Conservation (phyloP, 2,113 vertebrate species). For the Sitta europaea region DNA sequence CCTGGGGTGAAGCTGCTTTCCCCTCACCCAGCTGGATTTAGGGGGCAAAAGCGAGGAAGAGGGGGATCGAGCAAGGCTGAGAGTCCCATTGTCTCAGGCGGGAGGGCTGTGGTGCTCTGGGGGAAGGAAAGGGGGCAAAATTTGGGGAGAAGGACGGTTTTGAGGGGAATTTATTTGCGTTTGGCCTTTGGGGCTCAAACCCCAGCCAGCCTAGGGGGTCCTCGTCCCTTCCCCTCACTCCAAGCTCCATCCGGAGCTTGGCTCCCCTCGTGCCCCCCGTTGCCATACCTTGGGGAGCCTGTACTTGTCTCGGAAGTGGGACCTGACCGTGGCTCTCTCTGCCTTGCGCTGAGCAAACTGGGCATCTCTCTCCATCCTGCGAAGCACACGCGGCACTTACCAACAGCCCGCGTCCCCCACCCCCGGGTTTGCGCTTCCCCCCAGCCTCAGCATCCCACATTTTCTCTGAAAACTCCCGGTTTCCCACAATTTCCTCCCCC, state of each 20-base stretch:
- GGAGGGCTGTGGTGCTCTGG: accelerated
- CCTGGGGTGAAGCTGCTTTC: neutral
- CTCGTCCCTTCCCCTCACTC: neutral
- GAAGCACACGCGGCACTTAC: neutral
- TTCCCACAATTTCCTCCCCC: neutral
- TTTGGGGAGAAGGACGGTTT: neutral
- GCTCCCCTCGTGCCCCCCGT: no score
- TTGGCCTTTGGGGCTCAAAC: neutral
- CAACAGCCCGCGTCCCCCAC: accelerated
- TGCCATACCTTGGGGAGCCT: slow-evolving; percentile 87
- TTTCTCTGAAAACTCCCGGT: neutral
- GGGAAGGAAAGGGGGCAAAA: neutral
- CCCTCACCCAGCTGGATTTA: neutral
- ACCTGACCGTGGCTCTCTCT: slow-evolving; percentile 89
- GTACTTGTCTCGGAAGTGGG: slow-evolving; percentile 95
- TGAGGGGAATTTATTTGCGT: neutral
- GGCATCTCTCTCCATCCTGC: slow-evolving; percentile 91
- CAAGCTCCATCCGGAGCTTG: neutral
- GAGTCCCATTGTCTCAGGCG: accelerated
- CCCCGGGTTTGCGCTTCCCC: accelerated
- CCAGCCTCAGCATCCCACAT: neutral
- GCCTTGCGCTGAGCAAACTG: slow-evolving; percentile 93
- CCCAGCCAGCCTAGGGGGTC: no score
- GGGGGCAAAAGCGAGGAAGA: neutral
- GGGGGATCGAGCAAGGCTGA: no score